phyloP scores from a whole-genome alignment of 2,113 vertebrate species.

The Dinomys branickii region DNA sequence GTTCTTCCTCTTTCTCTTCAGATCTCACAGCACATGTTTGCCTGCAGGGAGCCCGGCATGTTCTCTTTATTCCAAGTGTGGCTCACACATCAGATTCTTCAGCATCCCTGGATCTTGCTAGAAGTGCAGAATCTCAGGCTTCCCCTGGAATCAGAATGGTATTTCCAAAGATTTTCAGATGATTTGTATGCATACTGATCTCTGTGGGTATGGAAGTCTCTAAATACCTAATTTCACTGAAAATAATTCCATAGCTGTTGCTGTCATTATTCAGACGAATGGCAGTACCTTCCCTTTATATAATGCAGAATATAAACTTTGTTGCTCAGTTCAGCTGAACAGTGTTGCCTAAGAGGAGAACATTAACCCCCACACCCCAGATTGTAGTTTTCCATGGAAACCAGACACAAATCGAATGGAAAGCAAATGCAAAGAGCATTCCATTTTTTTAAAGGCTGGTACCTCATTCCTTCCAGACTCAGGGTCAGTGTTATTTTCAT shows the following conservation, averaged over 20 bases:
- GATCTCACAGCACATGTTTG: background rate
- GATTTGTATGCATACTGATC: background rate
- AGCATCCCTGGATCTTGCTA: background rate
- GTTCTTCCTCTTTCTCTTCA: background rate
- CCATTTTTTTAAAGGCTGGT: conserved; percentile 16
- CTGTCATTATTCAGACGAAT: background rate
- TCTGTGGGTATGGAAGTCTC: background rate
- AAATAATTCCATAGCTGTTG: background rate
- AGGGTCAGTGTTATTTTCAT: conserved; percentile 35
- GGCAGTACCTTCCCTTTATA: background rate
- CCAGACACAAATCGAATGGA: background rate
- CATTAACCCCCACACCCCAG: background rate
- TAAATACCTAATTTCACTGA: background rate
- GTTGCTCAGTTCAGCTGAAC: background rate
- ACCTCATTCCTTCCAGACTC: background rate
- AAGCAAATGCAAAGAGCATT: conserved; percentile 30
- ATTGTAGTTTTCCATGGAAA: background rate
- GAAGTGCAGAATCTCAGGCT: background rate
- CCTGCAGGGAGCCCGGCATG: background rate
- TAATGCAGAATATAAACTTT: background rate
- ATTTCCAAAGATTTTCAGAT: background rate
- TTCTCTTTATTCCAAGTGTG: background rate
- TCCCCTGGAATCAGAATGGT: background rate
- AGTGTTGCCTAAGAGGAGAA: background rate
- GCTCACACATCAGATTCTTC: background rate